Evolutionary conservation across 2,797 vertebrate species (phyloP), one percentile per base, ranked within the genome.

Genomic region (Sebastes oblongus): DNA sequence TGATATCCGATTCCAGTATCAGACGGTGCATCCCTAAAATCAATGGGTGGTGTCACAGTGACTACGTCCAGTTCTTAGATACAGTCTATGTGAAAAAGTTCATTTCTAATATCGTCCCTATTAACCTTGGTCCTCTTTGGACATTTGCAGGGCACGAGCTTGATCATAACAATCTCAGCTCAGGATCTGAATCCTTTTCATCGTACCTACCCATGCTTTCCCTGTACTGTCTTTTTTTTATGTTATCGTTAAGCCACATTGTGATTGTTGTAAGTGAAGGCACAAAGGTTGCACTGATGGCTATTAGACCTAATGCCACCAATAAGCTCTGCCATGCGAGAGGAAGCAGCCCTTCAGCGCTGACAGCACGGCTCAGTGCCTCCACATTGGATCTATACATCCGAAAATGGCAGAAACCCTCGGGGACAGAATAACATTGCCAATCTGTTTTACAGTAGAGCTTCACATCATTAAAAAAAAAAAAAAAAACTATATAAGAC

Each of bases 241-340:
- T 84, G 81, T 91, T 89, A 85, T 81, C 80, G 77, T 90, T 89
- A 84, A 84, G 83, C 85, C 88, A 84, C 84, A 77, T 39, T 82
- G 81, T 75, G 74, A 90, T 83, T 87, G 86, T 83, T 94, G 86
- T 94, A 90, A 93, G 80, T 87, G 90, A 86, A 87, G 85, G 86
- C 86, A 89, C 86, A 90, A 88, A 85, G 89, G 89, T 91, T 88
- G 88, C 84, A 88, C 78, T 87, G 82, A 89, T 86, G 92, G 88
- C 90, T 88, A 91, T 86, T 89, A 92, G 92, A 89, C 79, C 84
- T 92, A 87, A 84, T 90, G 88, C 90, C 92, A 91, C 92, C 93
- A 93, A 94, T 94, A 93, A 95, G 92, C 90, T 93, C 90, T 65
- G 83, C 90, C 91, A 92, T 92, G 93, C 79, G 72, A 92, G 89